These are phyloP conservation scores for Drosophila hydei DNA, from an alignment of 1,140 invertebrate species.

Conservation along the genomic window DNA sequence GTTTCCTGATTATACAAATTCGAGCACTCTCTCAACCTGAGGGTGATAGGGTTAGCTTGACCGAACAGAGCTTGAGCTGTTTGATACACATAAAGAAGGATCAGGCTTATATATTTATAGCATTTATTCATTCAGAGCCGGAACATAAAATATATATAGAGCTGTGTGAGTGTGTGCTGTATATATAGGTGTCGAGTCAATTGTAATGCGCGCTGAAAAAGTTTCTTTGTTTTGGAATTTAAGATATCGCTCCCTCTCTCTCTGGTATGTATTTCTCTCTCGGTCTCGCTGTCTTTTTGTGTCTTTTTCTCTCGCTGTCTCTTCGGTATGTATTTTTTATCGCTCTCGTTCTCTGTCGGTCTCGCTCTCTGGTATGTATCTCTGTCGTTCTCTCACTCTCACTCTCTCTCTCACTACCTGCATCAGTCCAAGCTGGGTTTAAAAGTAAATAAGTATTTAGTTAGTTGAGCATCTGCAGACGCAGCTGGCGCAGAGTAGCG, in stretches of 20 bases:
- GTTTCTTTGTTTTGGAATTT: constrained; percentile 30
- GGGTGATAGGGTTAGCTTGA: too few species aligned
- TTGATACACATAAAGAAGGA: neutral
- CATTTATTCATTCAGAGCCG: constrained; percentile 24
- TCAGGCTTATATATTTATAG: neutral
- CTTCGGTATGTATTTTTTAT: neutral
- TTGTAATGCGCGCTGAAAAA: constrained; percentile 20
- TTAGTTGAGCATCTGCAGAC: constrained; percentile 7
- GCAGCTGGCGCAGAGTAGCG: constrained; percentile 21
- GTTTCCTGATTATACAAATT: too few species aligned
- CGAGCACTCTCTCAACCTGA: too few species aligned
- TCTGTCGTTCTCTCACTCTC: neutral
- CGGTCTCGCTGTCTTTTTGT: neutral
- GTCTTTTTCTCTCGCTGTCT: neutral
- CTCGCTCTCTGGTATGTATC: neutral
- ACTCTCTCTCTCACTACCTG: neutral
- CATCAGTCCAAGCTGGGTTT: neutral
- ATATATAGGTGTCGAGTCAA: neutral
- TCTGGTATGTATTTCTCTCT: too few species aligned
- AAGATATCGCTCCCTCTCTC: neutral
- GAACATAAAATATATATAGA: constrained; percentile 26
- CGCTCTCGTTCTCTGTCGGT: neutral
- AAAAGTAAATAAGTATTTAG: neutral
- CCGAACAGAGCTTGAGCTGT: too few species aligned
- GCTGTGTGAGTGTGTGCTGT: constrained; percentile 6